Evolutionary conservation across 2,113 vertebrate genomes (phyloP).

Genomic region (Oncorhynchus keta): DNA sequence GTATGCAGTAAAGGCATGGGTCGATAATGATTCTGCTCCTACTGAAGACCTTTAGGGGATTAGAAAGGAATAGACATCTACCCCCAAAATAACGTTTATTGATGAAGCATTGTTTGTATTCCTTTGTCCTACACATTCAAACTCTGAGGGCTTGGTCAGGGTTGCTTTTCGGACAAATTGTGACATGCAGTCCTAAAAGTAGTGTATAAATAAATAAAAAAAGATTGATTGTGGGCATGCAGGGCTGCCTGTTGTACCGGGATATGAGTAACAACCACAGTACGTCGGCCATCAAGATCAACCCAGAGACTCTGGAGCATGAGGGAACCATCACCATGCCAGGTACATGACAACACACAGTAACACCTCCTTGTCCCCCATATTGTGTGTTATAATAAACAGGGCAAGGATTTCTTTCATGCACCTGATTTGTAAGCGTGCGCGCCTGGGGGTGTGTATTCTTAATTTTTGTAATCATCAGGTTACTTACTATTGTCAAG

Average conservation of each 20-base stretch:
- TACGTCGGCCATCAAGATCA: slow-evolving; percentile 93
- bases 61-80: not conserved
- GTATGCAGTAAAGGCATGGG: not conserved
- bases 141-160: too few relatives aligned
- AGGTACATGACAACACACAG: slow-evolving; percentile 71
- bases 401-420: too few relatives aligned
- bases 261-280: slow-evolving; percentile 94
- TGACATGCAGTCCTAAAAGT: not conserved
- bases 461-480: not conserved
- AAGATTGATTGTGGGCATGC: slow-evolving; percentile 30
- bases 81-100: not conserved
- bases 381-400: too few relatives aligned
- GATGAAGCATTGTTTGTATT: not conserved
- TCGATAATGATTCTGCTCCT: not conserved
- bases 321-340: slow-evolving; percentile 91
- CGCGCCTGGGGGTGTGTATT: not conserved
- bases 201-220: not conserved
- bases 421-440: not conserved
- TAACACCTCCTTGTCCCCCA: too few relatives aligned
- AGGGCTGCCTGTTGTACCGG: slow-evolving; percentile 96
- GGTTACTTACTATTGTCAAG: too few relatives aligned
- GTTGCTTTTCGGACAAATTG: not conserved
- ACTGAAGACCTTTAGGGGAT: not conserved
- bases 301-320: slow-evolving; percentile 95
- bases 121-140: too few relatives aligned